Base-by-base conservation (phyloP, 1,140 invertebrate species). In the Whitmania pigra region DNA sequence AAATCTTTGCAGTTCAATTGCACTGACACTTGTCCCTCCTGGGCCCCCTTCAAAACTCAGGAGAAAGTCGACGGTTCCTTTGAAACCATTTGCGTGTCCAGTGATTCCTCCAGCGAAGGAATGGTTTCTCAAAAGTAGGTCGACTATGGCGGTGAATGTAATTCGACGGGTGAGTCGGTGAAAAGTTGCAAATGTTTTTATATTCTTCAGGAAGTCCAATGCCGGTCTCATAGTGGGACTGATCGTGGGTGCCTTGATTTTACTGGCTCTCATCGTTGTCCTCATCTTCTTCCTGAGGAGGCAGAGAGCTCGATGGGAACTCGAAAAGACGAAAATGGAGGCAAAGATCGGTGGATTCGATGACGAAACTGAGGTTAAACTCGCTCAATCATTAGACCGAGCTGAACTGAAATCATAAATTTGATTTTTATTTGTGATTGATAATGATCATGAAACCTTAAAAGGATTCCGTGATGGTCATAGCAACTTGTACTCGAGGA, bases 11-110 rank as follows among this genome's bases (percentile, higher is more conserved):
- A 86, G 84, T 97, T 96, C 79, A 92, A 92, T 75, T 98, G 94
- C 79, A 92, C 92, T 0, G 85, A 87, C 0, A 85, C 83, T 3
- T 97, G 94, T 79, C 93, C 94, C 0, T 76, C 84, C 0, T 87
- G 91, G 54, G 85, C 87, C 74, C 89, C 89, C 0, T 87, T 91
- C 77, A 89, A 90, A 79, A 88, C 18, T 13, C 36, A 53, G 15
- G 55, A 60, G 17, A 4, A 27, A 0, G n/a, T 70, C 18, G n/a
- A 22, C 20, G 25, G 72, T n/a, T 18, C 27, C 4, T 9, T 11
- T 9, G 43, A 60, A 2, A 60, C 53, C 20, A 60, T 71, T 17
- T 71, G 71, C 40, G 71, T 71, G 25, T 22, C 67, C n/a, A 36
- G 31, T 13, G 57, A 63, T 7, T 1, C 0, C 13, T 0, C 9